Evolutionary conservation across 1,140 invertebrate species (phyloP).

Genomic region (Gonatopus flavifemur): DNA sequence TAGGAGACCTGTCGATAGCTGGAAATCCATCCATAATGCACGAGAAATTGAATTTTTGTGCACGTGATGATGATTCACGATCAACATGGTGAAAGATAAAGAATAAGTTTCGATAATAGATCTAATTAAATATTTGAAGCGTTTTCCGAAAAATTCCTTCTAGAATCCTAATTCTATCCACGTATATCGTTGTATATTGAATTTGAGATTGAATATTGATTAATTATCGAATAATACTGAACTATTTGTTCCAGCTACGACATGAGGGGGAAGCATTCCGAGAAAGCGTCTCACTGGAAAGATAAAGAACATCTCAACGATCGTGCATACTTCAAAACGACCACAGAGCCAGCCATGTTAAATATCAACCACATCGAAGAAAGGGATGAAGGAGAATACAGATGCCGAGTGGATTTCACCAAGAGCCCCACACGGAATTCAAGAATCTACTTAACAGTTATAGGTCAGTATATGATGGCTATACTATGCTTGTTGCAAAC

Average conservation of each 20-base stretch:
- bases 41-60: too few relatives aligned
- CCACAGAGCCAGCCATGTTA: conserved; percentile 63
- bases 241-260: conserved; percentile 62
- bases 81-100: too few relatives aligned
- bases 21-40: conserved; percentile 22
- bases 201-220: too few relatives aligned
- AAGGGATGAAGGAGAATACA: conserved; percentile 72
- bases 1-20: conserved; percentile 15
- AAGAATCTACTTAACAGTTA: conserved; percentile 76
- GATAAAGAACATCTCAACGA: conserved; percentile 62
- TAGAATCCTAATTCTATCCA: too few relatives aligned
- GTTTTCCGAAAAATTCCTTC: too few relatives aligned
- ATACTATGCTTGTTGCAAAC: too few relatives aligned
- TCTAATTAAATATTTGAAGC: too few relatives aligned
- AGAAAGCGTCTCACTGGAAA: conserved; percentile 63
- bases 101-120: too few relatives aligned
- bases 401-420: conserved; percentile 79
- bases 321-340: conserved; percentile 61
- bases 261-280: conserved; percentile 60
- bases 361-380: conserved; percentile 66
- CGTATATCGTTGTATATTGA: too few relatives aligned
- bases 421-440: conserved; percentile 80
- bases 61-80: too few relatives aligned
- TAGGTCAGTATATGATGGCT: conserved; percentile 68
- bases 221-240: too few relatives aligned